These are phyloP conservation scores for Cerastis rubricosa DNA, from an alignment of 2,888 invertebrate species.

Conservation along the genomic window DNA sequence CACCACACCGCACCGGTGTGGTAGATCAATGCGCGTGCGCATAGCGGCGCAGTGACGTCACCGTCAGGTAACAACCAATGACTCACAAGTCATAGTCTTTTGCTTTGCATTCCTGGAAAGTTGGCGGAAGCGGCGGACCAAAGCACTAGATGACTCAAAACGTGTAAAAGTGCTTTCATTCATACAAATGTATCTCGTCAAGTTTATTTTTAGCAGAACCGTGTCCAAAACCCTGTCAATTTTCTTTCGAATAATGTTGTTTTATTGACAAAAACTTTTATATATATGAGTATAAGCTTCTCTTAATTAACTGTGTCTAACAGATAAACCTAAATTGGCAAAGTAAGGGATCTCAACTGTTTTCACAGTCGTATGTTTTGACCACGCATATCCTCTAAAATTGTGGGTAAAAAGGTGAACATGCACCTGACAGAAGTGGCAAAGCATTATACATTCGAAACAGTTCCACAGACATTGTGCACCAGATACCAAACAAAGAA, in stretches of 20 bases:
- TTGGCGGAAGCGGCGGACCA: conserved; percentile 59
- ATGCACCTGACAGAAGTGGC: conserved; percentile 35
- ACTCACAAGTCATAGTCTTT: conserved; percentile 62
- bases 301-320: not conserved
- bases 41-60: conserved; percentile 82
- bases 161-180: conserved; percentile 64
- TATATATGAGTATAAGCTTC: too few species aligned
- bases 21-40: conserved; percentile 71
- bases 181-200: conserved; percentile 43
- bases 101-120: conserved; percentile 71
- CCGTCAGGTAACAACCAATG: conserved; percentile 58
- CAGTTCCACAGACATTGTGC: conserved; percentile 61
- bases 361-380: not conserved
- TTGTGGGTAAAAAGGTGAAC: too few species aligned
- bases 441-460: conserved; percentile 58
- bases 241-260: not conserved
- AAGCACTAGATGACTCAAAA: conserved; percentile 63
- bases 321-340: not conserved
- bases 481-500: conserved; percentile 59
- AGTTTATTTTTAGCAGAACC: conserved; percentile 31
- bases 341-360: not conserved
- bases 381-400: conserved; percentile 5
- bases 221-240: not conserved
- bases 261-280: conserved; percentile 4
- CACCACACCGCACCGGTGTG: conserved; percentile 30